Evolutionary conservation across 2,113 vertebrate species (phyloP), one percentile per base, ranked within the genome.

Genomic region (Serilophus lunatus): DNA sequence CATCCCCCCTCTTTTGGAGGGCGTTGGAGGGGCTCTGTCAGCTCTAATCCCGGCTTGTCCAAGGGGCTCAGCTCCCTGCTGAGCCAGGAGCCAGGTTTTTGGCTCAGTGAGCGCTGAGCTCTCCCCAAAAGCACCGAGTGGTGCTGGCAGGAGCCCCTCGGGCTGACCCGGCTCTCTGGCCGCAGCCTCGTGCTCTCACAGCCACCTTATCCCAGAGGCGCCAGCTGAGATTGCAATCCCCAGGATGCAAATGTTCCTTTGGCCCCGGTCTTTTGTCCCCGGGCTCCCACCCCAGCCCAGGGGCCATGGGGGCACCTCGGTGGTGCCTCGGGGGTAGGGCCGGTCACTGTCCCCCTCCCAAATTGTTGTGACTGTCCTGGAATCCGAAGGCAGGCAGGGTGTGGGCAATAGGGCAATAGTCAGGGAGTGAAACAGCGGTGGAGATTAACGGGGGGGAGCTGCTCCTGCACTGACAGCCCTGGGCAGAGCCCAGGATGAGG

Each of bases 181-280:
- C 3, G 1, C 66, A 59, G 80, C 54, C 28, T 74, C 3, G 4
- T 20, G 72, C 50, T 84, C 42, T 56, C 1, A 3, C 36, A 40
- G 44, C 81, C 4, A 1, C 36, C 3, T 44, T 5, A 9, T 45
- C 53, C 80, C 47, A 3, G 1, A 7, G 87, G 44, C 1, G 2
- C 57, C 63, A 40, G 65, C 69, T 54, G 74, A 88, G 57, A 49
- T 60, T n/a, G 56, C 13, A 12, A 26, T 50, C 18, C 18, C 57
- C 6, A 2, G 74, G 35, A 49, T 51, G 54, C 8, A 56, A 68
- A 28, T 1, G 11, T 8, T 44, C 33, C 31, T 65, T 29, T 0
- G 19, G 61, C 81, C 51, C 18, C 0, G 2, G 18, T 33, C 33
- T 35, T 57, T 6, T 2, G 0, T 13, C 51, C 51, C 26, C 0